These are phyloP conservation scores for Phengaris alcon DNA, from an alignment of 2,888 invertebrate genomes.

Conservation along the genomic window DNA sequence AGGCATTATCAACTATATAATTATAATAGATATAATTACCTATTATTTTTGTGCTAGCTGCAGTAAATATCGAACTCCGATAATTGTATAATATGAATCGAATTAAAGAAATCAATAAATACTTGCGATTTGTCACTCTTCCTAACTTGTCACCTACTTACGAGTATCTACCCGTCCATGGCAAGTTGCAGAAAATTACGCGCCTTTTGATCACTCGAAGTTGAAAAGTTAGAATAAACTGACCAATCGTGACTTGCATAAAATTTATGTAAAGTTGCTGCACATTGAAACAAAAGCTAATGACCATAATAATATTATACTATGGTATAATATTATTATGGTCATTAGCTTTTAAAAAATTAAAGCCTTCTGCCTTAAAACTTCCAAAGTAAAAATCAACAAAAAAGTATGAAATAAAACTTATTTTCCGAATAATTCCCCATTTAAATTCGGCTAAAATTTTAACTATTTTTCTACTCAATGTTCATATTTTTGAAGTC, in stretches of 20 bases:
- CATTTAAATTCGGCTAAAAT: too few relatives aligned
- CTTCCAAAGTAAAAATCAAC: too few relatives aligned
- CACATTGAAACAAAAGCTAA: conserved; percentile 4
- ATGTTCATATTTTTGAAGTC: too few relatives aligned
- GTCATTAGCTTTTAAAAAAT: too few relatives aligned
- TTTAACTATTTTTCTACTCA: too few relatives aligned
- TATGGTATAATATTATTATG: too few relatives aligned
- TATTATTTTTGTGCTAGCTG: not conserved
- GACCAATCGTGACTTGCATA: conserved; percentile 72
- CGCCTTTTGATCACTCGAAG: conserved; percentile 71
- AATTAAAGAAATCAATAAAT: not conserved
- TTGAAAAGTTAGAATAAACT: conserved; percentile 77
- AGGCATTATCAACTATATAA: too few relatives aligned
- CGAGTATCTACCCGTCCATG: not conserved
- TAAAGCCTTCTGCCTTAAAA: too few relatives aligned
- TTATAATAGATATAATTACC: too few relatives aligned
- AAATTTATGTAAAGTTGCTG: conserved; percentile 38
- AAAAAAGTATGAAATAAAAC: too few relatives aligned
- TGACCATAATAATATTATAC: not conserved
- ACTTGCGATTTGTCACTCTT: not conserved
- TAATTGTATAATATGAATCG: not conserved
- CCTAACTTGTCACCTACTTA: not conserved
- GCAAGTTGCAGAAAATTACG: conserved; percentile 62
- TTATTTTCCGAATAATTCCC: too few relatives aligned
- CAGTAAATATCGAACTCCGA: not conserved